Percentiles rank a stretch among this genome's conserved stretches.
Conservation (phyloP, 2,888 invertebrate genomes). For the Heliconius aoede region DNA sequence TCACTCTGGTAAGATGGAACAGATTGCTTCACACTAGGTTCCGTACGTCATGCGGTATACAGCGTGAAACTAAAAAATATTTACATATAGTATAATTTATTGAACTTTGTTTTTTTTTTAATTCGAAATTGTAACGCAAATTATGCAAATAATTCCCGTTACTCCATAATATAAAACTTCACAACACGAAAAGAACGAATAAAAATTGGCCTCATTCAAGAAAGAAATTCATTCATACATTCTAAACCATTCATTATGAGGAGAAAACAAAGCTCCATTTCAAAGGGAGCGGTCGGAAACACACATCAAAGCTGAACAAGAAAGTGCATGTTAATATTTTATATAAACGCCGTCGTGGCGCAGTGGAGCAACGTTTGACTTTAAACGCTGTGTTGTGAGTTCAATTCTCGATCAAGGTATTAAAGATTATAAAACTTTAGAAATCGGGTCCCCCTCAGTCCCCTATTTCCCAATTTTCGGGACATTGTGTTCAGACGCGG, state of each 20-base stretch:
- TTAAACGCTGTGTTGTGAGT: background rate
- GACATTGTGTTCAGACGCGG: background rate
- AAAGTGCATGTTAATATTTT: conserved; percentile 29
- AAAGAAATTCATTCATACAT: conserved; percentile 28
- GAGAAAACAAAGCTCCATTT: conserved; percentile 24
- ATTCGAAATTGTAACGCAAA: conserved; percentile 6
- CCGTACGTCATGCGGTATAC: background rate
- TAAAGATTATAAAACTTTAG: background rate
- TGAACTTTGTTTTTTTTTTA: no score
- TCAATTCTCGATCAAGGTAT: background rate
- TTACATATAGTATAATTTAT: no score
- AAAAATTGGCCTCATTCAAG: conserved; percentile 29
- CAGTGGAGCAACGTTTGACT: background rate
- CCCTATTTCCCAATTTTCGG: no score
- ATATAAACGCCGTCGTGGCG: background rate
- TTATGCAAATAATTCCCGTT: background rate
- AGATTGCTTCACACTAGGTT: background rate
- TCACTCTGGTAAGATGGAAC: background rate
- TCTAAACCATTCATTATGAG: conserved; percentile 32
- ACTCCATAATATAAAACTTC: background rate
- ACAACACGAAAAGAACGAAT: conserved; percentile 23
- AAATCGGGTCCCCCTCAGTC: no score
- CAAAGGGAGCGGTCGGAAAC: conserved; percentile 27
- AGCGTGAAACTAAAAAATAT: background rate
- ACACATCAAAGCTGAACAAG: conserved; percentile 21